phyloP scores from a whole-genome alignment of 2,113 vertebrate genomes.

The Ramphastos sulfuratus region DNA sequence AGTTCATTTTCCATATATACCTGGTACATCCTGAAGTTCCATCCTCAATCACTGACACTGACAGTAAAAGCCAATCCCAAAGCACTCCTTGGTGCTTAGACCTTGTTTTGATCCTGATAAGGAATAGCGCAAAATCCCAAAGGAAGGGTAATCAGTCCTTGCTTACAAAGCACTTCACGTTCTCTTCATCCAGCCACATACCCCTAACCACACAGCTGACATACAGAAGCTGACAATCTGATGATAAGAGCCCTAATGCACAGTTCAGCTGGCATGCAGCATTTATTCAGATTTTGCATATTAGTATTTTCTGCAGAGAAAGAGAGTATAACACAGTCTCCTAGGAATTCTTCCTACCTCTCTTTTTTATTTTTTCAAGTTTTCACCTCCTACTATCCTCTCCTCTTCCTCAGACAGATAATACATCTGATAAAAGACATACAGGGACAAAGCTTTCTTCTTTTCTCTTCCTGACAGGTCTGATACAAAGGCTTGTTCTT shows the following conservation, averaged over 20 bases:
- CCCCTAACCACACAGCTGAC: background rate
- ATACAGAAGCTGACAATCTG: background rate
- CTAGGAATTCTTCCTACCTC: background rate
- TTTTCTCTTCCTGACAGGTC: background rate
- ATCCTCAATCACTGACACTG: background rate
- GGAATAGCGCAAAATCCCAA: background rate
- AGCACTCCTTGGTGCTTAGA: background rate
- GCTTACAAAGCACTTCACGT: background rate
- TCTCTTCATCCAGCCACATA: background rate
- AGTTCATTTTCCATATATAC: background rate
- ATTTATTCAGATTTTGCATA: background rate
- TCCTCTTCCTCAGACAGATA: background rate
- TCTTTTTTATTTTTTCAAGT: background rate
- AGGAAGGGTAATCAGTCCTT: background rate
- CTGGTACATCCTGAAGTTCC: background rate
- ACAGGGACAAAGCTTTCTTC: background rate
- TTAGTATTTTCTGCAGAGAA: background rate
- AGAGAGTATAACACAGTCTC: background rate
- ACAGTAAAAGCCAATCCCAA: background rate
- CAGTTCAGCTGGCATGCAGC: background rate
- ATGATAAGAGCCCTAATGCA: background rate
- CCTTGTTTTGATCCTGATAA: background rate
- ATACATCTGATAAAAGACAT: background rate
- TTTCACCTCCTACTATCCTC: background rate
- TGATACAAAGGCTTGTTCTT: background rate